Conservation (phyloP, 2,888 invertebrate species). For the Nymphalis urticae region DNA sequence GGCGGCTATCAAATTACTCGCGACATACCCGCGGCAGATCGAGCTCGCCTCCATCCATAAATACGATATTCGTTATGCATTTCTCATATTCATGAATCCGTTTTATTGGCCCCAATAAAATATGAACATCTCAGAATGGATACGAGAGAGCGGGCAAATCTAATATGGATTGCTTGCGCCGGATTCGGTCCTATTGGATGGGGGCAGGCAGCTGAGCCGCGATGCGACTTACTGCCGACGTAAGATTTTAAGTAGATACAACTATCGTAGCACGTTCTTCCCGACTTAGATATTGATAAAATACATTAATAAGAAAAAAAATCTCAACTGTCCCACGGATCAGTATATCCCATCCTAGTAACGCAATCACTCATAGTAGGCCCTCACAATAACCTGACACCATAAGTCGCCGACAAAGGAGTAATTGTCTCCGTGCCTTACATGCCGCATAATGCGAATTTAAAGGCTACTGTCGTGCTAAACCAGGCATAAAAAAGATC, state of each 20-base stretch:
- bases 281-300: background rate
- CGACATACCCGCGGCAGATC: slow-evolving; percentile 73
- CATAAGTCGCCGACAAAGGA: slow-evolving; percentile 46
- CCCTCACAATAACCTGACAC: slow-evolving; percentile 42
- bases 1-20: slow-evolving; percentile 80
- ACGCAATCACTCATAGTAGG: slow-evolving; percentile 45
- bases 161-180: slow-evolving; percentile 81
- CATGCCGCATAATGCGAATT: slow-evolving; percentile 65
- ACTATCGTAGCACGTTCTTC: background rate
- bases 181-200: slow-evolving; percentile 71
- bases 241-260: slow-evolving; percentile 6
- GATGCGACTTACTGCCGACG: slow-evolving; percentile 13
- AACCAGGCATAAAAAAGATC: slow-evolving; percentile 73
- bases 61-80: slow-evolving; percentile 82
- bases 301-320: background rate
- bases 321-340: background rate
- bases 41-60: slow-evolving; percentile 78
- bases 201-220: slow-evolving; percentile 45
- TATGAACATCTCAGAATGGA: slow-evolving; percentile 83
- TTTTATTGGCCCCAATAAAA: slow-evolving; percentile 83
- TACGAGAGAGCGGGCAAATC: slow-evolving; percentile 80
- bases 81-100: slow-evolving; percentile 83
- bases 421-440: slow-evolving; percentile 46
- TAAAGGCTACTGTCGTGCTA: slow-evolving; percentile 71
- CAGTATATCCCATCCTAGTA: slow-evolving; percentile 42